phyloP scores from a whole-genome alignment of 2,113 vertebrate species.

The Coturnix japonica region DNA sequence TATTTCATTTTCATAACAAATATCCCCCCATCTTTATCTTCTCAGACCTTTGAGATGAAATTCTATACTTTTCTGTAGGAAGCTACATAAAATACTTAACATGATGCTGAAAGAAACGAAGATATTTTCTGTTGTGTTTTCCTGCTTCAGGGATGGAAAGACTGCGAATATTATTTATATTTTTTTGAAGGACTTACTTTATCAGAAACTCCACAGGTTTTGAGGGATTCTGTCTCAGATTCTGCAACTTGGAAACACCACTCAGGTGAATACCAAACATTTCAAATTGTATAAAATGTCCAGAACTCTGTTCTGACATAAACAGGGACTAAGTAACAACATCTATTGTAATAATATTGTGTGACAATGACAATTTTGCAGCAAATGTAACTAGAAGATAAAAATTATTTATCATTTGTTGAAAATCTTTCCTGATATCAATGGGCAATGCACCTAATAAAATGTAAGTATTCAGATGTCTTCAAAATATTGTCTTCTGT shows the following conservation, averaged over 20 bases:
- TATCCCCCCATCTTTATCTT: background rate
- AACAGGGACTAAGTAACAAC: background rate
- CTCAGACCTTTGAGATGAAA: background rate
- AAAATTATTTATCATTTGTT: background rate
- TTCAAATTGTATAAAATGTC: background rate
- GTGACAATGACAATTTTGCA: background rate
- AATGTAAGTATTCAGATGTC: background rate
- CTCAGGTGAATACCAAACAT: background rate
- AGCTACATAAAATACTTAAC: background rate
- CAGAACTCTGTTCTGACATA: background rate
- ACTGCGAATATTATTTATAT: background rate
- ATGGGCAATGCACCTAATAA: background rate
- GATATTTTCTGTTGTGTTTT: background rate
- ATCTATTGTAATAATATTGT: background rate
- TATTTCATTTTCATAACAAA: background rate
- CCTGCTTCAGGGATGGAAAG: background rate
- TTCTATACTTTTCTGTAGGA: background rate
- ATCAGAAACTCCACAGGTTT: background rate
- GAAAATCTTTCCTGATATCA: background rate
- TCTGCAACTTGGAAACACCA: background rate
- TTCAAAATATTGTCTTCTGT: background rate
- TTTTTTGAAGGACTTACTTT: background rate
- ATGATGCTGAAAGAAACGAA: background rate
- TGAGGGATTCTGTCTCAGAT: background rate
- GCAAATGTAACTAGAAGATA: background rate